Conservation (phyloP, 2,113 vertebrate species). For the Brachypodius melanocephalos region DNA sequence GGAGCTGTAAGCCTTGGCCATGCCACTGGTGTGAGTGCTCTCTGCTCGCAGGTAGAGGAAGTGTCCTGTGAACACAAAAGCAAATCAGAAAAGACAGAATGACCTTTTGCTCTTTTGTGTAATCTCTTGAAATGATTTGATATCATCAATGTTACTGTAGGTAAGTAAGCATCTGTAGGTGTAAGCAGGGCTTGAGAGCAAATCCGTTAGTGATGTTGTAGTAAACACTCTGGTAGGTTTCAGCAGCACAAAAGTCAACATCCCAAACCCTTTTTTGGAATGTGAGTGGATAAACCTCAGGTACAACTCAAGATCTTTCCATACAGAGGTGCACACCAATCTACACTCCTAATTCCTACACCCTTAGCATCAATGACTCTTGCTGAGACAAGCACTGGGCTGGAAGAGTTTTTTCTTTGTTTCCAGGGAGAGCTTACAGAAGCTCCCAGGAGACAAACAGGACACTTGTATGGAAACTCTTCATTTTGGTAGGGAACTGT, state of each 20-base stretch:
- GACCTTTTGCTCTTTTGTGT: not conserved
- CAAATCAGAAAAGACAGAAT: not conserved
- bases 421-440: not conserved
- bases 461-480: not conserved
- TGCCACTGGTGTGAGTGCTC: conserved; percentile 29
- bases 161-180: not conserved
- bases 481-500: not conserved
- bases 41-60: conserved; percentile 81
- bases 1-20: conserved; percentile 72
- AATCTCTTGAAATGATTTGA: not conserved
- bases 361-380: not conserved
- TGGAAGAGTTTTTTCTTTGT: not conserved
- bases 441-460: not conserved
- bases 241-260: not conserved
- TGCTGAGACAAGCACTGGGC: not conserved
- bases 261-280: not conserved
- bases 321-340: not conserved
- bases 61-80: conserved; percentile 70
- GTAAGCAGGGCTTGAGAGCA: not conserved
- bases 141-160: not conserved
- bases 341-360: not conserved
- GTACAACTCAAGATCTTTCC: not conserved
- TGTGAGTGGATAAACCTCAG: not conserved
- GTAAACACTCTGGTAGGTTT: not conserved
- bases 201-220: not conserved